These are phyloP conservation scores for Drosophila ohnishii DNA, from an alignment of 1,140 invertebrate genomes.

Conservation along the genomic window DNA sequence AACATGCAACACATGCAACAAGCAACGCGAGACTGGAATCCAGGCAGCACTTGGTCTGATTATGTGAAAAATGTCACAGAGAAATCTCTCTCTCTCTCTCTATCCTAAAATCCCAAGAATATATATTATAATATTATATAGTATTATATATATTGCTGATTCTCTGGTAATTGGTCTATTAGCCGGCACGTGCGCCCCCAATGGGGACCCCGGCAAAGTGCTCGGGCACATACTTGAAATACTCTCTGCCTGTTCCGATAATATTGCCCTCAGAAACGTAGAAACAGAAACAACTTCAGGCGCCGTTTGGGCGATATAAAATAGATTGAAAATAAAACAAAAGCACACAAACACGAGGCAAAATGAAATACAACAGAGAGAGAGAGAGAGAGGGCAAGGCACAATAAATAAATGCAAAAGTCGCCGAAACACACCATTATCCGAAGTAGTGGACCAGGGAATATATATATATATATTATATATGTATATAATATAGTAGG, in stretches of 20 bases:
- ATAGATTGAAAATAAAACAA: conserved; percentile 58
- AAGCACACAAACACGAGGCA: neutral
- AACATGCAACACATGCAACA: conserved; percentile 34
- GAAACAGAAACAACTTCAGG: conserved; percentile 39
- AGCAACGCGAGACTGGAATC: conserved; percentile 60
- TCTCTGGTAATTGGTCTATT: conserved; percentile 41
- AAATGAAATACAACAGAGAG: neutral
- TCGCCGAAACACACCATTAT: conserved; percentile 34
- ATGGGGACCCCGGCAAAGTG: conserved; percentile 29
- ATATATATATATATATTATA: conserved; percentile 12
- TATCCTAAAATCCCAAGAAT: neutral
- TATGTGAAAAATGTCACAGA: conserved; percentile 81
- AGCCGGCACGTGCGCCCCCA: conserved; percentile 57
- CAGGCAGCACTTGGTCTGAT: conserved; percentile 69
- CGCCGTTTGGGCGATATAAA: conserved; percentile 61
- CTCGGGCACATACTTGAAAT: conserved; percentile 38
- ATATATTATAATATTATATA: neutral
- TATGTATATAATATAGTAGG: conserved; percentile 20
- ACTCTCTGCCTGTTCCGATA: conserved; percentile 13
- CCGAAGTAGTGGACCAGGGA: conserved; percentile 34
- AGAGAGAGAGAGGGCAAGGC: neutral
- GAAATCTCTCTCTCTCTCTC: conserved; percentile 15
- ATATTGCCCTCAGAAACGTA: conserved; percentile 16
- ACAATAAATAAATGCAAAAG: conserved; percentile 74
- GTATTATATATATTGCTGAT: neutral